A percentile compares a stretch with the other conserved stretches of the same genome.
Evolutionary conservation across 2,888 invertebrate species (phyloP).

Genomic region (Diplolepis rosae): DNA sequence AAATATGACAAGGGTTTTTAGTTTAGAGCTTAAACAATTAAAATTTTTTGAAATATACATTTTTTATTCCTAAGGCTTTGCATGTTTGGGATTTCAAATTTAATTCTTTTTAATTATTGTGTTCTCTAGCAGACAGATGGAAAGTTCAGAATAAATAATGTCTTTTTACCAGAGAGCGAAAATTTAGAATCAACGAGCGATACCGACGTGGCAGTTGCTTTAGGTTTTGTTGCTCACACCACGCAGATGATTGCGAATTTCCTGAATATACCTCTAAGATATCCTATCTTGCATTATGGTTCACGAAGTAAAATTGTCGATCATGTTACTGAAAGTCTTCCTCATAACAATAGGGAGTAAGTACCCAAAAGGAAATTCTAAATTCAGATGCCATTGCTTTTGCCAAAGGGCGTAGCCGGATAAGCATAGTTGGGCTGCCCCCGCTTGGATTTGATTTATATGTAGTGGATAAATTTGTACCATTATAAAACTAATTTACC

Average conservation of each 20-base stretch:
- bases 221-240: slow-evolving; percentile 91
- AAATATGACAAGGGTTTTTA: no score
- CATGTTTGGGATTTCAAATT: slow-evolving; percentile 23
- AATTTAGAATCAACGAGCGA: slow-evolving; percentile 76
- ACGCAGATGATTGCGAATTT: slow-evolving; percentile 87
- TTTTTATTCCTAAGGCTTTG: slow-evolving; percentile 4
- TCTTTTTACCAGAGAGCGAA: slow-evolving; percentile 83
- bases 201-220: slow-evolving; percentile 85
- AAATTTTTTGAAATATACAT: no score
- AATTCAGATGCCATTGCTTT: no score
- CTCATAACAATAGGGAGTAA: slow-evolving; percentile 81
- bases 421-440: no score
- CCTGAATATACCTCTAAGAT: slow-evolving; percentile 89
- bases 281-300: slow-evolving; percentile 87
- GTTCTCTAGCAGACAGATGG: slow-evolving; percentile 73
- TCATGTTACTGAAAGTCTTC: slow-evolving; percentile 81
- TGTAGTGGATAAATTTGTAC: no score
- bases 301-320: slow-evolving; percentile 89
- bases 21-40: no score
- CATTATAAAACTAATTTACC: no score
- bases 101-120: not conserved
- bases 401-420: no score
- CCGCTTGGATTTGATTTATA: no score
- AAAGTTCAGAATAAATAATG: slow-evolving; percentile 79
- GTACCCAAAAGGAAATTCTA: no score